phyloP scores from a whole-genome alignment of 1,140 invertebrate genomes.

The Leptinotarsa lineolata region DNA sequence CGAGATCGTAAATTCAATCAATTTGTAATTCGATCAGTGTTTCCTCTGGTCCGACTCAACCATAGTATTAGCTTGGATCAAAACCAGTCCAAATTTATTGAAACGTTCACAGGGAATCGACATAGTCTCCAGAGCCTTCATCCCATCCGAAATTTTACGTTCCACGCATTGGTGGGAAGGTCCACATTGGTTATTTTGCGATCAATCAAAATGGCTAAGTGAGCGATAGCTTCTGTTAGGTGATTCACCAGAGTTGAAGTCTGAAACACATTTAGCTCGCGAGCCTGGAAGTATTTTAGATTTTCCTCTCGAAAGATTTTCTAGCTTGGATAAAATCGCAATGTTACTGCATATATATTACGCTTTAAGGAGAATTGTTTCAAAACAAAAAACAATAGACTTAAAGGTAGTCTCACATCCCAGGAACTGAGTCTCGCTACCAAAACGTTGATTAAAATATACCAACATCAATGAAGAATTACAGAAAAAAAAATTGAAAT shows the following conservation, averaged over 20 bases:
- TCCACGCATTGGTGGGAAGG: constrained; percentile 51
- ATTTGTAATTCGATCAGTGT: constrained; percentile 13
- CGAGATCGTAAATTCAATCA: background rate
- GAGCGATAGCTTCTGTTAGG: background rate
- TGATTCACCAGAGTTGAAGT: background rate
- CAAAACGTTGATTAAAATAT: constrained; percentile 11
- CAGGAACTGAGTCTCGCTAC: background rate
- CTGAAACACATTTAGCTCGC: background rate
- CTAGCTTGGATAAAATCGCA: background rate
- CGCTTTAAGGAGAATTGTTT: background rate
- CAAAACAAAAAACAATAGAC: background rate
- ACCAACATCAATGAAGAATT: background rate
- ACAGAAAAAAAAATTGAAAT: background rate
- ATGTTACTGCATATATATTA: background rate
- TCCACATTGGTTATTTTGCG: background rate
- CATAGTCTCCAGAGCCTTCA: constrained; percentile 53
- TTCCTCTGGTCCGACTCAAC: constrained; percentile 35
- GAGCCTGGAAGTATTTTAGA: constrained; percentile 27
- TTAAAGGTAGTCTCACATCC: background rate
- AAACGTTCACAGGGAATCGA: constrained; percentile 54
- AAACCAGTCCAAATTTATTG: constrained; percentile 33
- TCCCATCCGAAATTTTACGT: constrained; percentile 33
- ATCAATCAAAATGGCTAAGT: background rate
- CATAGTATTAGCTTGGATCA: constrained; percentile 44
- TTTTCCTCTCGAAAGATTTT: constrained; percentile 22